Evolutionary conservation across 2,113 vertebrate genomes (phyloP).

Genomic region (Lamprotornis superbus): DNA sequence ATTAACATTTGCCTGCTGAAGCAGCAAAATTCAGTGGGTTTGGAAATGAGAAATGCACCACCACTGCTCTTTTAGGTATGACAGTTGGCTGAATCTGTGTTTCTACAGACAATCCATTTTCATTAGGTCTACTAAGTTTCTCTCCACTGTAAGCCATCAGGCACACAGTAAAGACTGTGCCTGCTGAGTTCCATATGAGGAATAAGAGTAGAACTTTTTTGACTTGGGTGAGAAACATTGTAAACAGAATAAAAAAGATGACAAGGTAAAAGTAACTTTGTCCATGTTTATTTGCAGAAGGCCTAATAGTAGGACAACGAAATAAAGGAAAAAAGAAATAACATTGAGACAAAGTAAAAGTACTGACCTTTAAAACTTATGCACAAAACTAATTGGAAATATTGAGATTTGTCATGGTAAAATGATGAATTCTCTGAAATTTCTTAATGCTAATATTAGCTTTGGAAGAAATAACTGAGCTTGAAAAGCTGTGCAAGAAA

Average conservation of each 20-base stretch:
- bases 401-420: neutral
- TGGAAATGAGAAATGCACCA: neutral
- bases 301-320: neutral
- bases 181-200: neutral
- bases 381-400: neutral
- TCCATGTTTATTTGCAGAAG: neutral
- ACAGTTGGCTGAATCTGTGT: neutral
- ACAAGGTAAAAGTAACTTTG: neutral
- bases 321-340: rapidly evolving
- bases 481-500: neutral
- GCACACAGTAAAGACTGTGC: neutral
- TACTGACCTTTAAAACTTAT: neutral
- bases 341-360: neutral
- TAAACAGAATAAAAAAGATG: neutral
- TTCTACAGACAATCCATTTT: neutral
- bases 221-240: neutral
- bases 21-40: neutral
- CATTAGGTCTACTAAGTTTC: neutral
- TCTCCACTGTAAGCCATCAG: neutral
- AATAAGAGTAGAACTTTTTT: neutral
- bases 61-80: neutral
- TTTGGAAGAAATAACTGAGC: neutral
- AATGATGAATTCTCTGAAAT: neutral
- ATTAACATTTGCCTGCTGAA: neutral
- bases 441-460: neutral